Percentiles rank a stretch among this genome's conserved stretches.
phyloP scores from a whole-genome alignment of 2,888 invertebrate genomes.

The Lepas anatifera region DNA sequence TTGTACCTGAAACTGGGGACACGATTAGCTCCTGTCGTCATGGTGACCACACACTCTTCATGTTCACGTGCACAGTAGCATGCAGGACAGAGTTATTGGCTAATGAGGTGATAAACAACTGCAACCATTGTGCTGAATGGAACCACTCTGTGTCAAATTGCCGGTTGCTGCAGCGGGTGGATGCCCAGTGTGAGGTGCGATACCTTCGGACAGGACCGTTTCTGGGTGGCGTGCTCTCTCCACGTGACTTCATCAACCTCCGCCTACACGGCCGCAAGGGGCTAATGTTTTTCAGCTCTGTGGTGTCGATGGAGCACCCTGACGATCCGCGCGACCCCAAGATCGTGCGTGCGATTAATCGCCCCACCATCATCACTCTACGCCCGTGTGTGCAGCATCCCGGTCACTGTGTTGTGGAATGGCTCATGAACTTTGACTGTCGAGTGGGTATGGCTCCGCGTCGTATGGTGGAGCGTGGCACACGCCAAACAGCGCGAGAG shows the following conservation, averaged over 20 bases:
- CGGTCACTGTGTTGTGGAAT: neutral
- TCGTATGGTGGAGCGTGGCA: neutral
- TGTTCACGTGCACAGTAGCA: neutral
- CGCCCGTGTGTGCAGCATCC: neutral
- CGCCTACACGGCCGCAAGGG: constrained; percentile 6
- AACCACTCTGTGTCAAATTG: neutral
- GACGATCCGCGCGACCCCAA: neutral
- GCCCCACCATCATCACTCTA: neutral
- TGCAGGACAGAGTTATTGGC: neutral
- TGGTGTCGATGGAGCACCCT: neutral
- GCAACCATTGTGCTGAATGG: neutral
- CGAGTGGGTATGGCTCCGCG: constrained; percentile 1
- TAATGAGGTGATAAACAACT: constrained; percentile 6
- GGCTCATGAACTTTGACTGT: constrained; percentile 7
- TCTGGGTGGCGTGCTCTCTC: constrained; percentile 2
- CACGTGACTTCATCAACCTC: constrained; percentile 1
- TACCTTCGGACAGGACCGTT: neutral
- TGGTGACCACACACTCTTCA: neutral
- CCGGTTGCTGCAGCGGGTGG: neutral
- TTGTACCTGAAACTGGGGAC: neutral
- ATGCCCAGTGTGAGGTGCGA: constrained; percentile 4
- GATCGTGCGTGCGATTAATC: neutral
- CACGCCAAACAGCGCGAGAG: neutral
- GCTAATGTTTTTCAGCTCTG: neutral
- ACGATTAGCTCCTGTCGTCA: neutral